Conservation (phyloP, 2,797 vertebrate genomes). For the Diglossa cyanea region DNA sequence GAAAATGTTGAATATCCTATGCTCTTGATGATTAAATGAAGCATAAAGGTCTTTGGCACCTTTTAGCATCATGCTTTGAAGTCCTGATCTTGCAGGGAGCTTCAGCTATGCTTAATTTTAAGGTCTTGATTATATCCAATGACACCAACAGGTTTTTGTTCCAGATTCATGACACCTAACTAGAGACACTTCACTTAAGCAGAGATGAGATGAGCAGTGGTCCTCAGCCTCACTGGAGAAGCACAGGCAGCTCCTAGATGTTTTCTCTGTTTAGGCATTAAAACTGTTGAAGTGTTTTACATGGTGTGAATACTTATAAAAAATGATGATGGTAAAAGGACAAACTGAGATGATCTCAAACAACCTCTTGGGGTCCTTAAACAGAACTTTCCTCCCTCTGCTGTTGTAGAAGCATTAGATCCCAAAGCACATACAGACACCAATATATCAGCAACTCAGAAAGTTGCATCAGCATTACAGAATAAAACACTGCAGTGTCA, state of each 20-base stretch:
- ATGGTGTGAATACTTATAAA: not conserved
- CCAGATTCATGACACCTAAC: not conserved
- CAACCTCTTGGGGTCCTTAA: not conserved
- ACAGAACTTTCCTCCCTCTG: not conserved
- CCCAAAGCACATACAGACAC: not conserved
- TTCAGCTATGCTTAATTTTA: conserved; percentile 23
- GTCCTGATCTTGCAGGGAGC: not conserved
- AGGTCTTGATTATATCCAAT: not conserved
- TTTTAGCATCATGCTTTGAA: not conserved
- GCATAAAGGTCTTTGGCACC: conserved; percentile 22
- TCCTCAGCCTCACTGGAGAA: not conserved
- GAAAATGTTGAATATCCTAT: not conserved
- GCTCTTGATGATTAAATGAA: conserved; percentile 47
- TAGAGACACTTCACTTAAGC: not conserved
- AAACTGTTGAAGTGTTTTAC: not conserved
- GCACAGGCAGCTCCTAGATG: not conserved
- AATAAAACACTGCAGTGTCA: not conserved
- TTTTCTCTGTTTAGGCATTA: not conserved
- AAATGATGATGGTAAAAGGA: not conserved
- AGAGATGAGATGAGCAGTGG: not conserved
- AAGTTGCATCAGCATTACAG: not conserved
- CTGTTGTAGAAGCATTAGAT: not conserved
- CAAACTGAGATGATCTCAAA: not conserved
- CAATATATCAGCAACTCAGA: not conserved
- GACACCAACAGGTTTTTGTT: not conserved